Base-by-base conservation (phyloP, 2,797 vertebrate species). In the Botia almorhae region DNA sequence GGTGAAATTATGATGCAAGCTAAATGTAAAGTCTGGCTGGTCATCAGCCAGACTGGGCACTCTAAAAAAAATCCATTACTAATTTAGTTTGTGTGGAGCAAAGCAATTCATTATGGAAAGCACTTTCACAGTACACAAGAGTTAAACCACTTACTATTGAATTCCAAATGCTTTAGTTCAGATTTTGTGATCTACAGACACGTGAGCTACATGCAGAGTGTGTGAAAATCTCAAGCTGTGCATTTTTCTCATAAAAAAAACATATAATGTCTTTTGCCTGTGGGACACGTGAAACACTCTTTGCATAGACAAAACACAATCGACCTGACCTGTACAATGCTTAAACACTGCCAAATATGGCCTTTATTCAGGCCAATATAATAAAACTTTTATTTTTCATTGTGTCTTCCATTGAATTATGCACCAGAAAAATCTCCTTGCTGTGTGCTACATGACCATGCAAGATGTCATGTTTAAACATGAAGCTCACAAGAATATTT, bases 261-360 rank as follows among this genome's bases (percentile, higher is more conserved):
- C 51, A 64, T 2, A 4, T 8, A 21, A 33, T 19, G 39, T 6
- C 48, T 55, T 43, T 13, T 23, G 8, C 26, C 51, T 56, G 10
- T 72, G 64, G 21, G 26, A 61, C 19, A 73, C 4, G 21, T 79
- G 72, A 72, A 14, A 2, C 33, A 26, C 51, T 48, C 7, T 17
- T 50, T 72, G 48, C 67, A 76, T 67, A 76, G 29, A 76, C 50
- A 75, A 26, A 76, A 68, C 74, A 67, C 33, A 17, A 10, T 26
- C 29, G 13, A 68, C 33, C 68, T 56, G 65, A 1, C 23, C 4
- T 8, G 50, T 19, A 29, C 61, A 53, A 69, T 51, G 64, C 55
- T 69, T 69, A 60, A 14, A 19, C 5, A 21, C 21, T 53, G 50
- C 50, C 8, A 6, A 53, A 16, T 53, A 7, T 76, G 79, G 43